Evolutionary conservation across 2,888 invertebrate species (phyloP).

Genomic region (Xiphydria camelus): DNA sequence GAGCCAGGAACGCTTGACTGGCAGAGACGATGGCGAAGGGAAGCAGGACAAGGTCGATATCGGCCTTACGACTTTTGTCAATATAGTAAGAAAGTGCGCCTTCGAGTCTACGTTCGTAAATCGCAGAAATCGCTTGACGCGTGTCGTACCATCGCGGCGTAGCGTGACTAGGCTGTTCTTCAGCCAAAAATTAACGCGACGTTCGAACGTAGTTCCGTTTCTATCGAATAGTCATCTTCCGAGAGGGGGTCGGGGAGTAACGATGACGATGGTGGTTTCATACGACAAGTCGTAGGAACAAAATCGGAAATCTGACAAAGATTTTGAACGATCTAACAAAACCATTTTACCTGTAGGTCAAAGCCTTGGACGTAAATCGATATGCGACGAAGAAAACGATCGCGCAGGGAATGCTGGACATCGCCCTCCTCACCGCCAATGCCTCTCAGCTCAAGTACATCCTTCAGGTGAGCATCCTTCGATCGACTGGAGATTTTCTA

Average conservation of each 20-base stretch:
- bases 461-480: slow-evolving; percentile 61
- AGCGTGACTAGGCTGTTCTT: too few species aligned
- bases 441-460: slow-evolving; percentile 88
- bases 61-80: slow-evolving; percentile 2
- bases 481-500: not conserved
- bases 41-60: slow-evolving; percentile 9
- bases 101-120: not conserved
- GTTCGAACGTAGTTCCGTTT: too few species aligned
- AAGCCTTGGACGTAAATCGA: slow-evolving; percentile 80
- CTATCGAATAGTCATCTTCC: too few species aligned
- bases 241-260: too few species aligned
- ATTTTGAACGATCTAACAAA: too few species aligned
- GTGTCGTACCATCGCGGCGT: not conserved
- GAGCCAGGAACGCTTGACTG: not conserved
- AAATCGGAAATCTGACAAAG: too few species aligned
- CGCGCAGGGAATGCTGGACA: slow-evolving; percentile 88
- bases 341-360: too few species aligned
- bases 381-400: slow-evolving; percentile 93
- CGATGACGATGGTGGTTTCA: too few species aligned
- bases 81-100: slow-evolving; percentile 8
- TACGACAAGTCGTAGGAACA: too few species aligned
- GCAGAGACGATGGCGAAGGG: not conserved
- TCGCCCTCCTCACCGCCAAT: slow-evolving; percentile 84
- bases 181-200: too few species aligned
- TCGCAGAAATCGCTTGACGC: not conserved